Base-by-base conservation (phyloP, 2,888 invertebrate genomes). In the Erebia epiphron region DNA sequence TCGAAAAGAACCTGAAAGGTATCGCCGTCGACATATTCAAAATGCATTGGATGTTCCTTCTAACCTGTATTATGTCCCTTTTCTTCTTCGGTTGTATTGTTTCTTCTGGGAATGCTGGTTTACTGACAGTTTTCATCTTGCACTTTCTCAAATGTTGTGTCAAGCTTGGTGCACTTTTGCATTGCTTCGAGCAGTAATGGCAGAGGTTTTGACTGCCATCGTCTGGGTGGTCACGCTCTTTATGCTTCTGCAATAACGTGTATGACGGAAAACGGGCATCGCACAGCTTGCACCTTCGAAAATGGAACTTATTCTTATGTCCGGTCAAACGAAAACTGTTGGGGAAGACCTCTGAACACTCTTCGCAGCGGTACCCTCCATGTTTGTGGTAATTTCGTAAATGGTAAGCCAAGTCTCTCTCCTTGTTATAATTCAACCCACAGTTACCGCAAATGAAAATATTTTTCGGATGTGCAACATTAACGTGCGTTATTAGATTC, bases 11-110 rank as follows among this genome's bases (percentile, higher is more conserved):
- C 73, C 88, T 88, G 64, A 93, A 93, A 0, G 92, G 92, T 3
- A 88, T 75, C 0, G 90, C 92, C 0, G 90, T 91, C 0, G 93
- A 91, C 90, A 89, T 91, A 72, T 92, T 92, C 0, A 92, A 75
- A 1, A 93, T 87, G 67, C 84, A 87, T 69, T 85, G 84, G 52
- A 93, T 92, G 70, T 93, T 92, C 69, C 86, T 81, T 16, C 92
- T 77, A 11, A 92, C 89, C 76, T 85, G 86, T n/a, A 77, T 50
- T 0, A 88, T 77, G 41, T 91, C 87, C 65, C 84, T 86, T 61
- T 86, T 86, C 73, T 83, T 87, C 69, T 75, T 82, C 10, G 83
- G 84, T 71, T 80, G 76, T 14, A 75, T 46, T 14, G 58, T 63
- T 14, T 75, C 75, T 13, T 67, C 73, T 1, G 68, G 60, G 54